Conservation (phyloP, 1,140 invertebrate genomes). For the Papilio machaon region DNA sequence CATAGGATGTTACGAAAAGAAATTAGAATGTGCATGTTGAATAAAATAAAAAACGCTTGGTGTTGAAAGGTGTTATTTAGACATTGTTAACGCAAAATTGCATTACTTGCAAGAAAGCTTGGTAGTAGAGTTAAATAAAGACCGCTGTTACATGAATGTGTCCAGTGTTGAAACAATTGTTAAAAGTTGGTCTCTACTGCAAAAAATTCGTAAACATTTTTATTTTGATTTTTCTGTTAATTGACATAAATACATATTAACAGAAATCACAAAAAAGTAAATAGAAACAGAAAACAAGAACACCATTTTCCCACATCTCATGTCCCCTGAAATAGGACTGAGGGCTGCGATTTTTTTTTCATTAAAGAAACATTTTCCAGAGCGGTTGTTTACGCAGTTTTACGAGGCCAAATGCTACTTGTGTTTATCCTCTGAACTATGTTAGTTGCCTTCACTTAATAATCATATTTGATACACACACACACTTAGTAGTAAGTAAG, state of each 20-base stretch:
- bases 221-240: no score
- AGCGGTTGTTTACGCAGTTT: conserved; percentile 11
- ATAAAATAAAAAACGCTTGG: background rate
- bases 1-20: conserved; percentile 31
- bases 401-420: background rate
- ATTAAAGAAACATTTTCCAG: background rate
- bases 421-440: conserved; percentile 11
- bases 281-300: background rate
- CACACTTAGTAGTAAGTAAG: background rate
- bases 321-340: background rate
- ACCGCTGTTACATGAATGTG: background rate
- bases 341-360: background rate
- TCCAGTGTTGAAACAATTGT: no score
- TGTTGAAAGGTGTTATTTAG: conserved; percentile 31
- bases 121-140: background rate
- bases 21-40: conserved; percentile 24
- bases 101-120: conserved; percentile 3
- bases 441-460: conserved; percentile 13
- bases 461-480: conserved; percentile 14
- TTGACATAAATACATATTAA: no score
- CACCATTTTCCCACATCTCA: background rate
- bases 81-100: background rate
- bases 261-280: no score
- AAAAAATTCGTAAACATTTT: no score
- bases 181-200: no score